phyloP scores from a whole-genome alignment of 1,140 invertebrate genomes.

The Uloborus diversus region DNA sequence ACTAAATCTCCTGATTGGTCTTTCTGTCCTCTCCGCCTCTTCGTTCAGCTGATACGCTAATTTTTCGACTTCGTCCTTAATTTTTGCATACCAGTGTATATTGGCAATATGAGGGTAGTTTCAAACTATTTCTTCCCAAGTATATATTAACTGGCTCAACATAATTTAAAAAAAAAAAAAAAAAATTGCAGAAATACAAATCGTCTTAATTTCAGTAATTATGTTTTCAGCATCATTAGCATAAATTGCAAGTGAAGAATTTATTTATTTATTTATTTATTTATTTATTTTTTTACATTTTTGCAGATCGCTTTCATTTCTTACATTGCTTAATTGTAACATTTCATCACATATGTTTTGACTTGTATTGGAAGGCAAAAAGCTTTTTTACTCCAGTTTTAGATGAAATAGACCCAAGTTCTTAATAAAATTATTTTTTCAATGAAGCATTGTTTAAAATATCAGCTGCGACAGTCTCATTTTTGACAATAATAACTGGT shows the following conservation, averaged over 20 bases:
- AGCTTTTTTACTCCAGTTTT: background rate
- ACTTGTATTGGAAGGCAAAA: background rate
- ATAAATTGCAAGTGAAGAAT: too few species aligned
- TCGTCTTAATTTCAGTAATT: background rate
- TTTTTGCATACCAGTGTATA: too few species aligned
- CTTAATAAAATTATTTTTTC: slow-evolving; percentile 1
- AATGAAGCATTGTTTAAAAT: too few species aligned
- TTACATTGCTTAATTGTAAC: background rate
- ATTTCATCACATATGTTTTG: background rate
- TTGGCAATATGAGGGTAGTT: too few species aligned
- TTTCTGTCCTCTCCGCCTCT: too few species aligned
- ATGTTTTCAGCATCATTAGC: background rate
- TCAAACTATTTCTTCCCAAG: background rate
- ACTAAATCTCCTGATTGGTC: too few species aligned
- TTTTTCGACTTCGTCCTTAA: too few species aligned
- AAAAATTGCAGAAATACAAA: background rate
- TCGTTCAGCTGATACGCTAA: too few species aligned
- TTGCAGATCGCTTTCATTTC: background rate
- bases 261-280: background rate
- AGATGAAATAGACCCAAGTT: background rate
- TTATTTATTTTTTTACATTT: background rate
- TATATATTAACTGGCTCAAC: background rate
- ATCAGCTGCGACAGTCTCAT: too few species aligned
- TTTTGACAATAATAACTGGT: too few species aligned
- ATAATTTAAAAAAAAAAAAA: background rate